Evolutionary conservation across 1,140 invertebrate species (phyloP).

Genomic region (Pogonognathellus flavescens): DNA sequence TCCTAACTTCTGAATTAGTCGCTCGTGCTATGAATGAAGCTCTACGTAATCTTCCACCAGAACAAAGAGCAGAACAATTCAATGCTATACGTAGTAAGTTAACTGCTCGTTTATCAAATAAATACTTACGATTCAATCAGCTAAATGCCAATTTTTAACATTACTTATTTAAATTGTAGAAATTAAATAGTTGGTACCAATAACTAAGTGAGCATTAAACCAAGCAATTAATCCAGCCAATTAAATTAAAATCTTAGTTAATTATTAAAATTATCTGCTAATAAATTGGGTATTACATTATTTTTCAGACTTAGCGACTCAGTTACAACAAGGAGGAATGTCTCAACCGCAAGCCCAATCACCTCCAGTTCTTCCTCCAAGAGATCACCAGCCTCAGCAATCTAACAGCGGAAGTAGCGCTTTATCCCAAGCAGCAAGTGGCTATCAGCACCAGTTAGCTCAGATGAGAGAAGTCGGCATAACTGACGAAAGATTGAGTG

Average conservation of each 20-base stretch:
- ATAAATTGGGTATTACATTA: background rate
- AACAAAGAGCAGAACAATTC: slow-evolving; percentile 54
- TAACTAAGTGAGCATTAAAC: too few relatives aligned
- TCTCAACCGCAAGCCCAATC: background rate
- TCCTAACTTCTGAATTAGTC: slow-evolving; percentile 43
- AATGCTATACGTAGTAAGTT: slow-evolving; percentile 53
- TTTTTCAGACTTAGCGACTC: background rate
- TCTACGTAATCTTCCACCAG: slow-evolving; percentile 53
- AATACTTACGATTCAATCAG: too few relatives aligned
- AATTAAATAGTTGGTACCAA: too few relatives aligned
- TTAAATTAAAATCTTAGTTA: too few relatives aligned
- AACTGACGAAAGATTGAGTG: slow-evolving; percentile 71
- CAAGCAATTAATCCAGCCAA: too few relatives aligned
- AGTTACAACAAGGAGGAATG: background rate
- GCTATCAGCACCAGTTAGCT: slow-evolving; percentile 66
- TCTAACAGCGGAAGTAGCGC: background rate
- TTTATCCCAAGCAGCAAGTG: background rate
- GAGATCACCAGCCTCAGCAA: background rate
- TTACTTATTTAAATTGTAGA: too few relatives aligned
- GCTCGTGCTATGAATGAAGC: slow-evolving; percentile 61
- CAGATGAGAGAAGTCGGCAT: slow-evolving; percentile 73
- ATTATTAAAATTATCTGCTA: background rate
- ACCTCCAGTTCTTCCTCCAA: background rate
- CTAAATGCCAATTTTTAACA: too few relatives aligned
- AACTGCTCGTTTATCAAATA: slow-evolving; percentile 5